phyloP scores from a whole-genome alignment of 2,797 vertebrate species.

The Thunnus albacares region DNA sequence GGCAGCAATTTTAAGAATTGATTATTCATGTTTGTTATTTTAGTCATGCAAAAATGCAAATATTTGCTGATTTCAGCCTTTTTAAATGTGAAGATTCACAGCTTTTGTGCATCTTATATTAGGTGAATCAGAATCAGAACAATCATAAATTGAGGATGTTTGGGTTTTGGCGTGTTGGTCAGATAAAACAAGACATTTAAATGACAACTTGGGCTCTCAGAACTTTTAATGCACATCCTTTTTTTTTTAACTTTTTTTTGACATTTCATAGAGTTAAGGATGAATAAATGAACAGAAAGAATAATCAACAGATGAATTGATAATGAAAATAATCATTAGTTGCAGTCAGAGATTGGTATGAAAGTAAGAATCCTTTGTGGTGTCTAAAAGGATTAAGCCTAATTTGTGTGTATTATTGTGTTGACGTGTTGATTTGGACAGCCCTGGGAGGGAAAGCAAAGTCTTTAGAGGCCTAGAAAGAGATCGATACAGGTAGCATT shows the following conservation, averaged over 20 bases:
- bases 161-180: not conserved
- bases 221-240: not conserved
- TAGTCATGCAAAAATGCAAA: not conserved
- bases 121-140: not conserved
- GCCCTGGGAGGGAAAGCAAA: constrained; percentile 30
- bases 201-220: not conserved
- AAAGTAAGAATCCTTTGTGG: not conserved
- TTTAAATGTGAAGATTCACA: not conserved
- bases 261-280: not conserved
- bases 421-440: constrained; percentile 10
- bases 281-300: not conserved
- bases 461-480: constrained; percentile 75
- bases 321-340: not conserved
- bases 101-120: not conserved
- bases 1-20: not conserved
- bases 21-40: not conserved
- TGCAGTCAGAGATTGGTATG: not conserved
- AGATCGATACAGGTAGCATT: constrained; percentile 77
- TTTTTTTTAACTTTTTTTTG: not conserved
- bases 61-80: not conserved
- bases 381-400: not conserved
- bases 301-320: not conserved
- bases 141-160: not conserved
- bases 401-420: constrained; percentile 4
- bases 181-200: not conserved